Conservation (phyloP, 2,797 vertebrate species). For the Hypotaenidia philippensis region DNA sequence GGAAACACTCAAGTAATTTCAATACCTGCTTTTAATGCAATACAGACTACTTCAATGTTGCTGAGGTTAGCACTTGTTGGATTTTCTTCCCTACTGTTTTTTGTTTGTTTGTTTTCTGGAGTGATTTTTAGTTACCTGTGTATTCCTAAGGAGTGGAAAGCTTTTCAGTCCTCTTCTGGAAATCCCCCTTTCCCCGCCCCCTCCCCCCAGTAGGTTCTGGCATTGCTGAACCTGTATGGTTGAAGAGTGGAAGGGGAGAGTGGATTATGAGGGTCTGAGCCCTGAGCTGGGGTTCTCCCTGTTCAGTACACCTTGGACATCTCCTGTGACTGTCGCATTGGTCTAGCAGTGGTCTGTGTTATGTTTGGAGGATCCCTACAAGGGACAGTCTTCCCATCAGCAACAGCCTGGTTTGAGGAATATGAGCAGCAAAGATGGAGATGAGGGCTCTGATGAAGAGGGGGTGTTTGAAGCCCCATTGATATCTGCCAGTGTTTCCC, state of each 20-base stretch:
- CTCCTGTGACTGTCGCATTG: neutral
- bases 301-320: neutral
- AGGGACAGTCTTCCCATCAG: neutral
- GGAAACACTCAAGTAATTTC: neutral
- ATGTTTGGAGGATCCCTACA: neutral
- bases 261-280: neutral
- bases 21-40: neutral
- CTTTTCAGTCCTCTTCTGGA: neutral
- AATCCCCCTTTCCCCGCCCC: too few relatives aligned
- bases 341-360: neutral
- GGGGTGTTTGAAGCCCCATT: neutral
- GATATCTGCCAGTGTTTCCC: neutral
- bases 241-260: neutral
- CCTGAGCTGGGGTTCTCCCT: neutral
- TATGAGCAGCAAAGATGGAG: neutral
- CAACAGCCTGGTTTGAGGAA: neutral
- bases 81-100: neutral
- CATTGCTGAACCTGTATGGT: neutral
- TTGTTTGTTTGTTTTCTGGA: neutral
- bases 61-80: neutral
- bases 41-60: neutral
- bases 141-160: neutral
- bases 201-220: neutral
- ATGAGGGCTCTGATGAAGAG: neutral
- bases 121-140: neutral